A percentile compares a stretch with the other conserved stretches of the same genome.
phyloP scores from a whole-genome alignment of 2,888 invertebrate genomes.

The Escarpia spicata region DNA sequence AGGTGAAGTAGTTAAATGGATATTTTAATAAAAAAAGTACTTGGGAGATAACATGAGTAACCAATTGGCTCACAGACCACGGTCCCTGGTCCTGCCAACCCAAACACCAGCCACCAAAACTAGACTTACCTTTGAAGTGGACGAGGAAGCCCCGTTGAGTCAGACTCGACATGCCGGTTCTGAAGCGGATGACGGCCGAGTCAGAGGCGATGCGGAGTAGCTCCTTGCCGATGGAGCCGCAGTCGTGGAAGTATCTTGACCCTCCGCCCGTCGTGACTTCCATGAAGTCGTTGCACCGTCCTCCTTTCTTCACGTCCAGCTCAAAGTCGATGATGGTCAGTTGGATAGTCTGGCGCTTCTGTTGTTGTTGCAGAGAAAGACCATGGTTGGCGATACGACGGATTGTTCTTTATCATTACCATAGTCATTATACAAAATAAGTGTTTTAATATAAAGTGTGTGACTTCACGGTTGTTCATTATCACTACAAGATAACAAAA shows the following conservation, averaged over 20 bases:
- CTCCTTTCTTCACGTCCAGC: conserved; percentile 42
- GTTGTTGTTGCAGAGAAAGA: background rate
- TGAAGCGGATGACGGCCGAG: conserved; percentile 36
- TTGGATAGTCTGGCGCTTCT: conserved; percentile 31
- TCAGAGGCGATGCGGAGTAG: conserved; percentile 25
- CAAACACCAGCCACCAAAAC: background rate
- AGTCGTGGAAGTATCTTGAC: conserved; percentile 39
- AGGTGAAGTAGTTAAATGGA: no score
- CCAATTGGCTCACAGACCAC: background rate
- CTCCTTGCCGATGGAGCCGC: conserved; percentile 43
- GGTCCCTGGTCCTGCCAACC: background rate
- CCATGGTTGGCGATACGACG: no score
- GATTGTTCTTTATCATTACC: no score
- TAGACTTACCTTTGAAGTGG: conserved; percentile 38
- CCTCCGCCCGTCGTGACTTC: conserved; percentile 33
- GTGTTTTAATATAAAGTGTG: no score
- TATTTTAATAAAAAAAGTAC: no score
- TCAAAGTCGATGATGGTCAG: conserved; percentile 43
- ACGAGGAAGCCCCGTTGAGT: conserved; percentile 42
- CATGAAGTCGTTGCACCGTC: conserved; percentile 39
- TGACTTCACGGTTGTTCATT: no score
- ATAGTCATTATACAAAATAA: no score
- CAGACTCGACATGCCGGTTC: conserved; percentile 38
- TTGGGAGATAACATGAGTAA: background rate
- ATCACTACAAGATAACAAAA: no score